phyloP scores from a whole-genome alignment of 30 jellyfish, hydroid and myxozoan genomes.

The Sanderia malayensis region DNA sequence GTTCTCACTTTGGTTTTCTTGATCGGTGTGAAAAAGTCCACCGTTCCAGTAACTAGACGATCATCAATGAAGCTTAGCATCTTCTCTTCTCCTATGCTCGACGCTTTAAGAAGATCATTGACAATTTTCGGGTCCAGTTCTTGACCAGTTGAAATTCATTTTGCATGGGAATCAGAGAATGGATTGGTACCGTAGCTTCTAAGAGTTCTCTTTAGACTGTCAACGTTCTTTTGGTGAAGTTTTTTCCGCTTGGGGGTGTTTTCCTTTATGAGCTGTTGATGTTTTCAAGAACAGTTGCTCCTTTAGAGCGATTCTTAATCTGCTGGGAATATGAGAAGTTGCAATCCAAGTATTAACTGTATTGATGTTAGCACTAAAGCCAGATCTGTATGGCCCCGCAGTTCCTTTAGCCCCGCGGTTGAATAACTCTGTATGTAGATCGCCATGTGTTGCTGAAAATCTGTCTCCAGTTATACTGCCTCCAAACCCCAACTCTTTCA shows the following conservation, averaged over 20 bases:
- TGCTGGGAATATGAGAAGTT: slow-evolving; percentile 31
- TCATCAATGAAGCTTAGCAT: slow-evolving; percentile 43
- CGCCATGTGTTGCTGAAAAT: slow-evolving; percentile 40
- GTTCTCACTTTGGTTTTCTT: slow-evolving; percentile 44
- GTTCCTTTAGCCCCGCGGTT: slow-evolving; percentile 29
- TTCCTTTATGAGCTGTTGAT: slow-evolving; percentile 49
- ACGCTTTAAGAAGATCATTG: slow-evolving; percentile 15
- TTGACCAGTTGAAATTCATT: slow-evolving; percentile 37
- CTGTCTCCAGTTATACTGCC: slow-evolving; percentile 43
- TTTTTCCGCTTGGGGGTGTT: slow-evolving; percentile 39
- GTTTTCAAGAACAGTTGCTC: slow-evolving; percentile 38
- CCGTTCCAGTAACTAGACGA: slow-evolving; percentile 47
- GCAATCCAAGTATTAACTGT: slow-evolving; percentile 24
- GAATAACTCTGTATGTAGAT: slow-evolving; percentile 37
- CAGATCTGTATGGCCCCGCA: slow-evolving; percentile 42
- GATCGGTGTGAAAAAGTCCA: slow-evolving; percentile 46
- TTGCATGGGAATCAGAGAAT: slow-evolving; percentile 37
- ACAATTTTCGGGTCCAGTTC: slow-evolving; percentile 44
- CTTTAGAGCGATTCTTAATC: slow-evolving; percentile 42
- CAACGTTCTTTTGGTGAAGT: slow-evolving; percentile 43
- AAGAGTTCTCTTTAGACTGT: slow-evolving; percentile 39
- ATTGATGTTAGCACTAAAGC: slow-evolving; percentile 33
- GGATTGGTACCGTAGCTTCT: slow-evolving; percentile 42
- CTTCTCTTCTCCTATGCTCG: slow-evolving; percentile 45
- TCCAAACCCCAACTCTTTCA: slow-evolving; percentile 37